These are phyloP conservation scores for Neolamprologus brichardi DNA, from an alignment of 2,113 vertebrate genomes.

Conservation along the genomic window DNA sequence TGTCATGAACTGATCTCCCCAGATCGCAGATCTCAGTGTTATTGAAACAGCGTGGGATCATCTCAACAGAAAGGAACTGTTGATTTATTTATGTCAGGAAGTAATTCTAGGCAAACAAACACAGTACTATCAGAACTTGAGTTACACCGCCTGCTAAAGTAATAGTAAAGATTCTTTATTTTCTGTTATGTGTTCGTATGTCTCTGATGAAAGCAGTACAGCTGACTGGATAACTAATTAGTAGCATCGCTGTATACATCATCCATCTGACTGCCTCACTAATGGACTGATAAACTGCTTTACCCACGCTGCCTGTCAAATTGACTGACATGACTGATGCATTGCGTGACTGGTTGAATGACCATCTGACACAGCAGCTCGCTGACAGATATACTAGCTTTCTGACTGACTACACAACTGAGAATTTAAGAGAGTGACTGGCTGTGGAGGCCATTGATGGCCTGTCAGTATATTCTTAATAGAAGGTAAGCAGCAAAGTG, in stretches of 20 bases:
- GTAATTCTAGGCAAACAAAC: neutral
- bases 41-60: neutral
- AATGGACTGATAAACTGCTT: neutral
- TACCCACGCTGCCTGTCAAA: neutral
- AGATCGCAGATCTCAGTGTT: neutral
- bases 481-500: neutral
- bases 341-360: neutral
- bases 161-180: neutral
- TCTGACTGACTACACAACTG: neutral
- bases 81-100: neutral
- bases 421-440: neutral
- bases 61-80: neutral
- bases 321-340: neutral
- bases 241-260: neutral
- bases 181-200: neutral
- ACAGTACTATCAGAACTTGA: neutral
- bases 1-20: neutral
- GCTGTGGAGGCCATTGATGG: neutral
- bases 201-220: neutral
- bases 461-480: neutral
- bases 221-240: neutral
- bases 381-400: slow-evolving; percentile 7
- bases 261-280: neutral
- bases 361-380: slow-evolving; percentile 1
- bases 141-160: neutral